Evolutionary conservation across 2,113 vertebrate genomes (phyloP).

Genomic region (Mellivora capensis): DNA sequence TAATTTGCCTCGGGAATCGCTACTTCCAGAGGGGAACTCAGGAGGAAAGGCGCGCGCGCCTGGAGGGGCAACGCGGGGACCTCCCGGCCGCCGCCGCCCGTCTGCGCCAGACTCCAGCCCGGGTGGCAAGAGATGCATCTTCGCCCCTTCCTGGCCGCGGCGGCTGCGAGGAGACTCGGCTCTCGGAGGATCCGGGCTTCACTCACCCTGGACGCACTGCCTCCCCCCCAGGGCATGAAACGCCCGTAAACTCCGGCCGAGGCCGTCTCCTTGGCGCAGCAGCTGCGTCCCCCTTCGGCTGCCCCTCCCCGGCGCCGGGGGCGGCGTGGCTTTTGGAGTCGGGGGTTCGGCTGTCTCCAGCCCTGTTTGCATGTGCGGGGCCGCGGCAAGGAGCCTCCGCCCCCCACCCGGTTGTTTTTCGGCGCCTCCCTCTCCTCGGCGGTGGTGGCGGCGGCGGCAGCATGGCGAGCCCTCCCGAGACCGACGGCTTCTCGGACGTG

Average conservation of each 20-base stretch:
- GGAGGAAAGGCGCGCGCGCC: constrained; percentile 53
- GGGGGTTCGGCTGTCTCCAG: constrained; percentile 40
- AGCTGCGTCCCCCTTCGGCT: constrained; percentile 10
- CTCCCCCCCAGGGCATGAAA: constrained; percentile 72
- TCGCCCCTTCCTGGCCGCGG: constrained; percentile 13
- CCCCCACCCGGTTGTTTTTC: constrained; percentile 76
- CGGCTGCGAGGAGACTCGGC: constrained; percentile 63
- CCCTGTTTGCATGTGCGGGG: constrained; percentile 75
- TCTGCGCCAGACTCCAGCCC: constrained; percentile 33
- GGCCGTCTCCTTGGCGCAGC: constrained; percentile 9
- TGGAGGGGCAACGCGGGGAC: constrained; percentile 42
- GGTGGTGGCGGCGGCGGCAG: constrained; percentile 72
- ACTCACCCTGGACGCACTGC: constrained; percentile 71
- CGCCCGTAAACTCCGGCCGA: constrained; percentile 74
- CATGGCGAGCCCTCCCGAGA: constrained; percentile 87
- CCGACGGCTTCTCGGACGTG: constrained; percentile 91
- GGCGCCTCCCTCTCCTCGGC: constrained; percentile 36
- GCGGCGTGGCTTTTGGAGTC: constrained; percentile 47
- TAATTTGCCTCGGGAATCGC: constrained; percentile 80
- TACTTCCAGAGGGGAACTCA: constrained; percentile 72
- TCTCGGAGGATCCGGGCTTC: constrained; percentile 57
- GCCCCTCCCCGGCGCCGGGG: constrained; percentile 16
- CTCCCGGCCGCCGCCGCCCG: constrained; percentile 41
- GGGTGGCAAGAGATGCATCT: constrained; percentile 73
- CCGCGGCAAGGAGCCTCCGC: constrained; percentile 77